Evolutionary conservation across 2,113 vertebrate genomes (phyloP), one percentile per base, ranked within the genome.

Genomic region (Misgurnus anguillicaudatus): DNA sequence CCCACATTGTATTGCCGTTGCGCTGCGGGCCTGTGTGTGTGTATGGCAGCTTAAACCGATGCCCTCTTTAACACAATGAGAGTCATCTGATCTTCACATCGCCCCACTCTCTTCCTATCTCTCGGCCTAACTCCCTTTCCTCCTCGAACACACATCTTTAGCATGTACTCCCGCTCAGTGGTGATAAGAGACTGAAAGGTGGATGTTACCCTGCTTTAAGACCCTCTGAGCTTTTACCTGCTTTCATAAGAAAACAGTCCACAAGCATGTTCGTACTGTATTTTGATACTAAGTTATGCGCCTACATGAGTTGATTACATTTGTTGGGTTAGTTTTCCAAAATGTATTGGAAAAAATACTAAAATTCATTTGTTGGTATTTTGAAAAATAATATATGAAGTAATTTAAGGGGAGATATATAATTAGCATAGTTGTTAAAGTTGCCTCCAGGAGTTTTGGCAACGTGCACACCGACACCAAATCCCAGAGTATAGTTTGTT

Each of bases 41-140:
- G 62, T 62, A 14, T 73, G 55, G 51, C 42, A 58, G 38, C 62
- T 47, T 24, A 48, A 45, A 36, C 39, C 67, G 48, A 21, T 51
- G 70, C 38, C n/a, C 38, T 51, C 45, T 60, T 39, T 74, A 71
- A 68, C 70, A 75, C 41, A 5, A 10, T 62, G 70, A 58, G 41
- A 58, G 41, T 36, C 62, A 63, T 53, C 61, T 24, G 71, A 68
- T 75, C 63, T 14, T 8, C 24, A 31, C 5, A 31, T 24, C 41
- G 16, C 16, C 9, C 6, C 61, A 38, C 42, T 39, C 6, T 39
- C 47, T 17, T 9, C 16, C 19, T 19, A 48, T n/a, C 69, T 19
- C 8, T 57, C 38, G 13, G 31, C 10, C n/a, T 11, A 17, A 17
- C 65, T 42, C 65, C 39, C 38, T 61, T 17, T 57, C 6, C 53